phyloP scores from a whole-genome alignment of 2,113 vertebrate genomes.

The Xenopus laevis region DNA sequence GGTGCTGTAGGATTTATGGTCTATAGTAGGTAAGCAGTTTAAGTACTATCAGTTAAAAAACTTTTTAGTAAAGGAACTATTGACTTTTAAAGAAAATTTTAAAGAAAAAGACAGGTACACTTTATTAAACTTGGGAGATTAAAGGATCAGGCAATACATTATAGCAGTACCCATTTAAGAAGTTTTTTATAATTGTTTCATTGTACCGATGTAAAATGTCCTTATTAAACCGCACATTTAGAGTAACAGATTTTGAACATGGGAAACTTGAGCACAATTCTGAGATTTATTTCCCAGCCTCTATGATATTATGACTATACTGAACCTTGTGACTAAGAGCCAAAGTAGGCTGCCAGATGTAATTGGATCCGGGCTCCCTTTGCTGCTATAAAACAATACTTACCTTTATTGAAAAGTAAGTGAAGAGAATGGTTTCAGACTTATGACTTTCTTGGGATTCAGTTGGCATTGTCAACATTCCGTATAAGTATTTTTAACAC shows the following conservation, averaged over 20 bases:
- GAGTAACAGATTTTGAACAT: slow-evolving; percentile 47
- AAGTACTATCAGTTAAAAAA: too few relatives aligned
- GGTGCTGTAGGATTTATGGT: too few relatives aligned
- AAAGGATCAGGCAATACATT: too few relatives aligned
- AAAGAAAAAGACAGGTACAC: too few relatives aligned
- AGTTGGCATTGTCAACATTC: slow-evolving; percentile 28
- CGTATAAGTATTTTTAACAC: slow-evolving; percentile 11
- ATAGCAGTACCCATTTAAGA: too few relatives aligned
- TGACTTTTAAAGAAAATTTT: too few relatives aligned
- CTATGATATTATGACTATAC: slow-evolving; percentile 15
- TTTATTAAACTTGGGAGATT: too few relatives aligned
- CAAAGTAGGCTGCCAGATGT: slow-evolving; percentile 32
- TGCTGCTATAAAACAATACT: slow-evolving; percentile 39
- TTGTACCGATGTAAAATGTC: too few relatives aligned
- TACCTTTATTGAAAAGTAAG: slow-evolving; percentile 42
- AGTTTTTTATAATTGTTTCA: too few relatives aligned
- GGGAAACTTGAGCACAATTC: not conserved
- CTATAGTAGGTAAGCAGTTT: too few relatives aligned
- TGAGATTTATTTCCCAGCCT: slow-evolving; percentile 6
- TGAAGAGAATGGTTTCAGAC: slow-evolving; percentile 33
- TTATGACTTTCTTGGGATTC: slow-evolving; percentile 34
- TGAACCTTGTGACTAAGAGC: slow-evolving; percentile 21
- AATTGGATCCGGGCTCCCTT: slow-evolving; percentile 33
- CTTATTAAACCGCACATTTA: not conserved
- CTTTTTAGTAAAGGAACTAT: too few relatives aligned